These are phyloP conservation scores for Intellagama lesueurii DNA, from an alignment of 2,797 vertebrate genomes.

Conservation along the genomic window DNA sequence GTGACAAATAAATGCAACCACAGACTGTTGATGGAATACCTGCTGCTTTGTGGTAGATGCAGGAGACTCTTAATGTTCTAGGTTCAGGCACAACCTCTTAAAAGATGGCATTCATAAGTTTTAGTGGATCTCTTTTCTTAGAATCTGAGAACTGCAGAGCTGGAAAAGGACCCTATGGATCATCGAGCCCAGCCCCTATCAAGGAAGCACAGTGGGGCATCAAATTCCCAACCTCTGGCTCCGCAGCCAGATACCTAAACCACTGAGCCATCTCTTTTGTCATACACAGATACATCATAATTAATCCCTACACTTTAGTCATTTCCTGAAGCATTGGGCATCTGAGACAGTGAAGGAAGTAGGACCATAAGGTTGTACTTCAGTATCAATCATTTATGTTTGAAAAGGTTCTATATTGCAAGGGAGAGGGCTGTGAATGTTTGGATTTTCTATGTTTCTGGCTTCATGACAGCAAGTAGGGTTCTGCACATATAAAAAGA, in stretches of 20 bases:
- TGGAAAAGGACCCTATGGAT: too few relatives aligned
- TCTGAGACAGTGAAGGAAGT: neutral
- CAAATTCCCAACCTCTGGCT: too few relatives aligned
- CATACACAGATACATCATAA: neutral
- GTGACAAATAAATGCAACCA: neutral
- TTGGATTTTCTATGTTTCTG: constrained; percentile 45
- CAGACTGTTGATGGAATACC: neutral
- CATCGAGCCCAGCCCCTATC: too few relatives aligned
- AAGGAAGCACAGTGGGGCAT: too few relatives aligned
- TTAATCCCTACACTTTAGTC: neutral
- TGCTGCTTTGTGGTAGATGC: neutral
- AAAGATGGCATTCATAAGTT: neutral
- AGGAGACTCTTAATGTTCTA: neutral
- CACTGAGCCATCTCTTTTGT: neutral
- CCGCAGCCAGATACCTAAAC: too few relatives aligned
- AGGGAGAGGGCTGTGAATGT: constrained; percentile 18
- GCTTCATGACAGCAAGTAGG: constrained; percentile 22
- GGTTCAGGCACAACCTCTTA: neutral
- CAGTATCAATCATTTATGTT: neutral
- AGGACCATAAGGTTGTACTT: neutral
- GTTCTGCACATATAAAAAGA: constrained; percentile 34
- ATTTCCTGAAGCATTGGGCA: neutral
- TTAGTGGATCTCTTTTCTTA: neutral
- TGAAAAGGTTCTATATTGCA: neutral
- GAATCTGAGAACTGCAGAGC: too few relatives aligned